Percentiles rank a stretch among this genome's conserved stretches.
Conservation (phyloP, 2,888 invertebrate genomes). For the Orgyia antiqua region DNA sequence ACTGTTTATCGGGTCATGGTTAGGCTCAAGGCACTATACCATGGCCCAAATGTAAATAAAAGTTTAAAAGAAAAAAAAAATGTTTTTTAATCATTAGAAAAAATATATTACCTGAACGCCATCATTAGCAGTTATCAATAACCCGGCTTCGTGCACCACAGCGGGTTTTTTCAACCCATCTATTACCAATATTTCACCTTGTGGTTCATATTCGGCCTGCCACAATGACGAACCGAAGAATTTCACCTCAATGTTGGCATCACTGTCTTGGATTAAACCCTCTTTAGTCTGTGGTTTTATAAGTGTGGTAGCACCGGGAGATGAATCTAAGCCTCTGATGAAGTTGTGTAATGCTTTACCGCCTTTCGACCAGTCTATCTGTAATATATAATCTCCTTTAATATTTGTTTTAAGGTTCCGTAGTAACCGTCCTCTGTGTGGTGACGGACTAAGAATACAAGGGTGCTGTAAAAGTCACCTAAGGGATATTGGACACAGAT, state of each 20-base stretch:
- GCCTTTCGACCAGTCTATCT: constrained; percentile 84
- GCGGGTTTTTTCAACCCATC: constrained; percentile 80
- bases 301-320: constrained; percentile 91
- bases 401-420: too few species aligned
- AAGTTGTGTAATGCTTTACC: constrained; percentile 92
- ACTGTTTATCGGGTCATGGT: too few species aligned
- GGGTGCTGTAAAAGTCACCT: too few species aligned
- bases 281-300: constrained; percentile 59
- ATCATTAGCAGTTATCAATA: constrained; percentile 90
- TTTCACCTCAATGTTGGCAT: constrained; percentile 49
- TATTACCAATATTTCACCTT: constrained; percentile 79
- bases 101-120: constrained; percentile 74
- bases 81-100: too few species aligned
- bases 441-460: too few species aligned
- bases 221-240: constrained; percentile 90
- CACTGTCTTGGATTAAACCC: constrained; percentile 45
- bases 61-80: too few species aligned
- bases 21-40: too few species aligned
- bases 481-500: too few species aligned
- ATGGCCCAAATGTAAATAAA: too few species aligned
- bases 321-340: constrained; percentile 94
- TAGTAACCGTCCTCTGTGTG: too few species aligned
- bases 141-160: constrained; percentile 86
- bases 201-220: constrained; percentile 71
- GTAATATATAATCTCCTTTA: too few species aligned